phyloP scores from a whole-genome alignment of 2,888 invertebrate genomes.

The Netelia fuscicornis region DNA sequence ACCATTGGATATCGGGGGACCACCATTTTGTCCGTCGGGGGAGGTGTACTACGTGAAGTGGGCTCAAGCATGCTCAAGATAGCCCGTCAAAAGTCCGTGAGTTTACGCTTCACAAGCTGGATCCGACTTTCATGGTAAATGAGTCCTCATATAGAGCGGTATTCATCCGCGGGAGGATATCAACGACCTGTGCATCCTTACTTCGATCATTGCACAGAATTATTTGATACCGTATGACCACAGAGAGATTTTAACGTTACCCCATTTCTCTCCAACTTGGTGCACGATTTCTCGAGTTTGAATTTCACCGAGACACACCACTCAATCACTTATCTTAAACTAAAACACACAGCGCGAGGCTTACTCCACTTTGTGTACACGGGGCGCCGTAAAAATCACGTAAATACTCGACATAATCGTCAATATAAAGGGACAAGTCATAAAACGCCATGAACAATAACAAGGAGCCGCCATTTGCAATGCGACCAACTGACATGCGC shows the following conservation, averaged over 20 bases:
- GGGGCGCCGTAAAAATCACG: constrained; percentile 79
- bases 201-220: constrained; percentile 63
- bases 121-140: constrained; percentile 15
- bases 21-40: constrained; percentile 85
- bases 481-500: constrained; percentile 93
- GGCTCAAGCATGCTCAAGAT: constrained; percentile 83
- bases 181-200: neutral
- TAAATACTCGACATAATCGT: constrained; percentile 83
- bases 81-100: constrained; percentile 80
- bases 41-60: constrained; percentile 84
- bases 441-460: constrained; percentile 97
- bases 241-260: constrained; percentile 83
- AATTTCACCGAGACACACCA: constrained; percentile 79
- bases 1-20: constrained; percentile 82
- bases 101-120: constrained; percentile 64
- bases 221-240: constrained; percentile 81
- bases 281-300: constrained; percentile 80
- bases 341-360: constrained; percentile 77
- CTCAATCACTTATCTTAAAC: constrained; percentile 78
- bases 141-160: constrained; percentile 10
- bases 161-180: neutral
- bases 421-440: constrained; percentile 84
- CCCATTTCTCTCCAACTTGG: constrained; percentile 83
- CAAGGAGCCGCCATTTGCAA: constrained; percentile 99
- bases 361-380: constrained; percentile 81